These are phyloP conservation scores for western clawed frog (Xenopus tropicalis) DNA, from an alignment of 2,113 vertebrate genomes.

Conservation along the genomic window DNA sequence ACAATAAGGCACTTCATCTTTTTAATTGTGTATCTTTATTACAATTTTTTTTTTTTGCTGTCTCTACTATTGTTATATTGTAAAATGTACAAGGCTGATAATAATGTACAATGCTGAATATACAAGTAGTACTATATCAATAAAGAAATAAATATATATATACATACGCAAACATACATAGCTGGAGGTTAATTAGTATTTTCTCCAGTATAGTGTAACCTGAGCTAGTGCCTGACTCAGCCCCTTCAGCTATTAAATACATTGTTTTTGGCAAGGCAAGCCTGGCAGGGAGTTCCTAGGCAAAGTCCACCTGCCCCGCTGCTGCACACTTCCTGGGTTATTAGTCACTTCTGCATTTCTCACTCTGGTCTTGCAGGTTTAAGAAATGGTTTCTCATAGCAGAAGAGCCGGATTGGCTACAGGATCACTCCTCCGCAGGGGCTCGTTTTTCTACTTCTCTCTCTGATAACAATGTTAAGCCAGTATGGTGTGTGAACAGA, in stretches of 20 bases:
- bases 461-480: neutral
- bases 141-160: too few species aligned
- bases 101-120: too few species aligned
- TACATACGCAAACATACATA: too few species aligned
- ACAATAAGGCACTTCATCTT: too few species aligned
- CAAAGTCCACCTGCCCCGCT: constrained; percentile 5
- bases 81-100: too few species aligned
- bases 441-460: too few species aligned
- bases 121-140: too few species aligned
- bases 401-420: constrained; percentile 16
- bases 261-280: constrained; percentile 24
- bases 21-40: too few species aligned
- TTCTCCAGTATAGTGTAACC: constrained; percentile 53
- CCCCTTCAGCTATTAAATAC: constrained; percentile 37
- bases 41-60: too few species aligned
- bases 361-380: constrained; percentile 1
- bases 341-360: neutral
- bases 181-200: neutral
- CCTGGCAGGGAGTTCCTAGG: neutral
- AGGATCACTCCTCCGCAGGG: constrained; percentile 11
- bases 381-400: constrained; percentile 1
- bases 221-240: constrained; percentile 54
- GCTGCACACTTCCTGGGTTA: constrained; percentile 48
- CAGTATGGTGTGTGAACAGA: constrained; percentile 7
- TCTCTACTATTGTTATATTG: too few species aligned